A percentile compares a stretch with the other conserved stretches of the same genome.
phyloP scores from a whole-genome alignment of 2,113 vertebrate species.

The Bagarius yarrelli region DNA sequence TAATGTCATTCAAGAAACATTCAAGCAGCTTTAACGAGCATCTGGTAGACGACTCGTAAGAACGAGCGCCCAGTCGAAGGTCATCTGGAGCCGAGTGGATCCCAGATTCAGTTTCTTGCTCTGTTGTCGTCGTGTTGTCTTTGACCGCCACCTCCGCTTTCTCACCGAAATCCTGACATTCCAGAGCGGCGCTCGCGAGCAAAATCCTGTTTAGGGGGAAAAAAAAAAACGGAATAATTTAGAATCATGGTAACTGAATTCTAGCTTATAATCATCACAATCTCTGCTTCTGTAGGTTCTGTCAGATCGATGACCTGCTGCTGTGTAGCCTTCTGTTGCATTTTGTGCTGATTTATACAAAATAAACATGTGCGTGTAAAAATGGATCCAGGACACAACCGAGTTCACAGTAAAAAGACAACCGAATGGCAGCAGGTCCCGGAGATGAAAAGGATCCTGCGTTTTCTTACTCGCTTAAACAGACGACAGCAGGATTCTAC shows the following conservation, averaged over 20 bases:
- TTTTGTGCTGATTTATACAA: constrained; percentile 7
- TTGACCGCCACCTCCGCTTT: background rate
- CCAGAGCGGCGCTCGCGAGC: constrained; percentile 38
- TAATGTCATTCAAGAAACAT: constrained; percentile 31
- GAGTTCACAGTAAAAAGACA: background rate
- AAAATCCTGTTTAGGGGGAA: background rate
- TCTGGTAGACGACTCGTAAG: background rate
- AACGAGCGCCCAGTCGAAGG: background rate
- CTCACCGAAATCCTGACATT: constrained; percentile 40
- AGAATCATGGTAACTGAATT: constrained; percentile 4
- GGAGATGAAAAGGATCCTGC: background rate
- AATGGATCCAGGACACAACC: background rate
- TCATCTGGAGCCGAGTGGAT: background rate
- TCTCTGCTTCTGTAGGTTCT: constrained; percentile 5
- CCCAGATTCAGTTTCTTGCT: background rate
- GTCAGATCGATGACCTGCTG: background rate
- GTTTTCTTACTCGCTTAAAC: background rate
- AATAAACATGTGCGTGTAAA: background rate
- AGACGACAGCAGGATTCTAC: background rate
- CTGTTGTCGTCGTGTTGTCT: background rate
- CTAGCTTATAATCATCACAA: constrained; percentile 15
- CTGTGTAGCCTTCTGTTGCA: background rate
- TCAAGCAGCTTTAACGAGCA: constrained; percentile 6
- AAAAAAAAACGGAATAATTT: background rate
- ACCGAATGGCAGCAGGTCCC: background rate